Conservation (phyloP, 53 echinoderm and acorn worm species). For the Echinometra lucunter region DNA sequence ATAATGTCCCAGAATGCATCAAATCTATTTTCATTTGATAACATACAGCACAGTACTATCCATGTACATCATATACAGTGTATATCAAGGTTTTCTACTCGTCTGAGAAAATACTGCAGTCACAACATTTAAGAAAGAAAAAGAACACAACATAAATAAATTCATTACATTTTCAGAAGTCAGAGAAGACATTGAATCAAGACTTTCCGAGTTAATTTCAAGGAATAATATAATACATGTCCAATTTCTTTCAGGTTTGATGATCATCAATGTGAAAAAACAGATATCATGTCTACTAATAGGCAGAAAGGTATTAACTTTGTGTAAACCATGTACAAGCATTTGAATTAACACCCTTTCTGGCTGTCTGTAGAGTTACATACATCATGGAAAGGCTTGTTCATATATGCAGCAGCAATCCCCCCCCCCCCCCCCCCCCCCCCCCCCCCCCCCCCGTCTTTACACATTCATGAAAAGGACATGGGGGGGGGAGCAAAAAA, state of each 20-base stretch:
- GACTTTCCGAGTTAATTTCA: background rate
- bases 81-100: background rate
- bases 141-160: background rate
- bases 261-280: background rate
- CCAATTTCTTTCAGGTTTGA: background rate
- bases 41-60: background rate
- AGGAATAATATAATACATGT: background rate
- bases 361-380: background rate
- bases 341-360: background rate
- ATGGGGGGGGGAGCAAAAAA: too few relatives aligned
- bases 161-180: background rate
- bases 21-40: background rate
- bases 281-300: background rate
- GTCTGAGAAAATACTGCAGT: background rate
- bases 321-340: background rate
- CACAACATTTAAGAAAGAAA: background rate
- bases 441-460: too few relatives aligned
- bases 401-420: too few relatives aligned
- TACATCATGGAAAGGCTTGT: too few relatives aligned
- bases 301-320: background rate
- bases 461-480: too few relatives aligned
- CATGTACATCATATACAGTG: constrained; percentile 7
- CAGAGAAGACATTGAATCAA: background rate
- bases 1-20: background rate
- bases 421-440: too few relatives aligned